Conservation (phyloP, 2,113 vertebrate species). For the Campylomormyrus numenius region DNA sequence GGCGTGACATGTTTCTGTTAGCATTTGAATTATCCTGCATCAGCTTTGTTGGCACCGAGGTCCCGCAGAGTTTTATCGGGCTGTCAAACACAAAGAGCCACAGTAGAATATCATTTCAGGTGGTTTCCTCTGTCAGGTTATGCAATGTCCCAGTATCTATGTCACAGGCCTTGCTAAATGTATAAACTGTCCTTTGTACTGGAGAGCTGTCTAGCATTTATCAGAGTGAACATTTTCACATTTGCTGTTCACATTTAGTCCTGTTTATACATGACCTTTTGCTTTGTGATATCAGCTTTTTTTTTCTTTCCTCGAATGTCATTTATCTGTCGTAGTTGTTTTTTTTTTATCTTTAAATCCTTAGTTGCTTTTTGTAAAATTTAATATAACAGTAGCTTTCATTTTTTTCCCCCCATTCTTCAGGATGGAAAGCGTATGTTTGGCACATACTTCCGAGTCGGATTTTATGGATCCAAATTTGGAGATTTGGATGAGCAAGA, state of each 20-base stretch:
- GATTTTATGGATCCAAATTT: constrained; percentile 93
- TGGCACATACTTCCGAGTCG: constrained; percentile 96
- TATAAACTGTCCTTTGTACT: not conserved
- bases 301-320: constrained; percentile 3
- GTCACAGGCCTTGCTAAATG: not conserved
- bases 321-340: not conserved
- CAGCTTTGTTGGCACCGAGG: not conserved
- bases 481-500: constrained; percentile 97
- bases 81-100: not conserved
- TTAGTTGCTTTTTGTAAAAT: not conserved
- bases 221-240: constrained; percentile 14
- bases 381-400: not conserved
- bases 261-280: constrained; percentile 23
- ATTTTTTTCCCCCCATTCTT: not conserved
- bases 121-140: constrained; percentile 1
- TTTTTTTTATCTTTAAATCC: not conserved
- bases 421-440: constrained; percentile 98
- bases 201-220: not conserved
- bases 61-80: not conserved
- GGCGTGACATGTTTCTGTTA: not conserved
- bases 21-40: not conserved
- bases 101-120: not conserved
- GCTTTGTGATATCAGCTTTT: not conserved
- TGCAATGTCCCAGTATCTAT: not conserved
- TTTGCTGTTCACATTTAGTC: constrained; percentile 19